Evolutionary conservation across 2,113 vertebrate genomes (phyloP), one percentile per base, ranked within the genome.

Genomic region (Ancistrus triradiatus): DNA sequence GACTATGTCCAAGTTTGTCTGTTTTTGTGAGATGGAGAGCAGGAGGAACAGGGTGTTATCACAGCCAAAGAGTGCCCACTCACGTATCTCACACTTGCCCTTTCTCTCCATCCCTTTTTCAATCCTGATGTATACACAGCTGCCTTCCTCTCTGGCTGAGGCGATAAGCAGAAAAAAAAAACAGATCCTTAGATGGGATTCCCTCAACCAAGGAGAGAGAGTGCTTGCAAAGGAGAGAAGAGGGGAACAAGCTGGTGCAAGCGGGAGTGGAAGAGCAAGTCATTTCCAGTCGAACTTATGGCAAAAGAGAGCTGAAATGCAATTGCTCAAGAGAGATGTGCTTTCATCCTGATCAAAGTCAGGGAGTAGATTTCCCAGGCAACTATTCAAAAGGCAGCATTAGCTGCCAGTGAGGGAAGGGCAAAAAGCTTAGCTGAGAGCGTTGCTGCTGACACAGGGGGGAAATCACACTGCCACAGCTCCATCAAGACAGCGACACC

Each of bases 101-200:
- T 28, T 57, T 60, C 56, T 65, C 51, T 64, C 60, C 59, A 59
- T 47, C 21, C 57, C 19, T 56, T 63, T 28, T 72, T 37, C 44
- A 27, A 35, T 28, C 27, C 61, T 57, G 68, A 63, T 55, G 62
- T 51, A 47, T 72, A 69, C 50, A 61, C 55, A 51, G 17, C 43
- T 31, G 27, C 46, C 17, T 71, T 40, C 47, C 18, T 68, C 65
- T 59, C 73, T 68, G 69, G 37, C 25, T n/a, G 7, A 53, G 31
- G 51, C 1, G 48, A 68, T 66, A 68, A 65, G 64, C 44, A 33
- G 19, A 15, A 52, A 65, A 74, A 67, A 49, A 68, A 75, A 65
- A 75, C 2, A 53, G 70, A 81, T 70, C 73, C 61, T 46, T 51
- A 58, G 74, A 72, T 75, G 40, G 77, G 80, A 76, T 80, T 76